phyloP scores from a whole-genome alignment of 2,888 invertebrate species.

The Tinea pellionella region DNA sequence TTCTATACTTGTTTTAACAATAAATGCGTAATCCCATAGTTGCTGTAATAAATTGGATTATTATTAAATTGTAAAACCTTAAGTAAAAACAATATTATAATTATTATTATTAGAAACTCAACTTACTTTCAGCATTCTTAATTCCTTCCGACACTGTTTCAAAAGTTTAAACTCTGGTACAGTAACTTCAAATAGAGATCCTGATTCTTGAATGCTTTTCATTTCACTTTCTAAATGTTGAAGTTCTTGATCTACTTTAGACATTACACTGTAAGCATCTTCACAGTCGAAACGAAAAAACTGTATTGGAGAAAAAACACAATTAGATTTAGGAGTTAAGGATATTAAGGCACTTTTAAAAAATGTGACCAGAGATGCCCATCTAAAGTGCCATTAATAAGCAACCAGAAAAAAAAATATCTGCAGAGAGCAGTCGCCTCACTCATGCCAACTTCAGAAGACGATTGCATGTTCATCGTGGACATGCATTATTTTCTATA shows the following conservation, averaged over 20 bases:
- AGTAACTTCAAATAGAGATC: constrained; percentile 93
- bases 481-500: too few species aligned
- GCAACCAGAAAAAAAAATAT: too few species aligned
- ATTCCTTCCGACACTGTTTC: constrained; percentile 91
- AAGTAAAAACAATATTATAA: constrained; percentile 14
- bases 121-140: constrained; percentile 84
- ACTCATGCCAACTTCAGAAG: too few species aligned
- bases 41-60: constrained; percentile 76
- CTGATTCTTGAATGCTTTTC: constrained; percentile 87
- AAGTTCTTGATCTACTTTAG: constrained; percentile 83
- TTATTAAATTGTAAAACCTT: too few species aligned
- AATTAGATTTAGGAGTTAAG: neutral
- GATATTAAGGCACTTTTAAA: too few species aligned
- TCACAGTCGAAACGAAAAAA: constrained; percentile 81
- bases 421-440: too few species aligned
- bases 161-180: constrained; percentile 94
- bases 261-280: constrained; percentile 80
- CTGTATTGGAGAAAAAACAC: constrained; percentile 23
- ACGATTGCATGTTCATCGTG: too few species aligned
- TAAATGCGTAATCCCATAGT: constrained; percentile 94
- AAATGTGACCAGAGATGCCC: too few species aligned
- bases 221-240: constrained; percentile 86
- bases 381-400: too few species aligned
- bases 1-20: constrained; percentile 90
- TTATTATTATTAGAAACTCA: neutral